Percentiles rank a stretch among this genome's conserved stretches.
These are phyloP conservation scores for Tinamus guttatus DNA, from an alignment of 2,113 vertebrate genomes.

Conservation along the genomic window DNA sequence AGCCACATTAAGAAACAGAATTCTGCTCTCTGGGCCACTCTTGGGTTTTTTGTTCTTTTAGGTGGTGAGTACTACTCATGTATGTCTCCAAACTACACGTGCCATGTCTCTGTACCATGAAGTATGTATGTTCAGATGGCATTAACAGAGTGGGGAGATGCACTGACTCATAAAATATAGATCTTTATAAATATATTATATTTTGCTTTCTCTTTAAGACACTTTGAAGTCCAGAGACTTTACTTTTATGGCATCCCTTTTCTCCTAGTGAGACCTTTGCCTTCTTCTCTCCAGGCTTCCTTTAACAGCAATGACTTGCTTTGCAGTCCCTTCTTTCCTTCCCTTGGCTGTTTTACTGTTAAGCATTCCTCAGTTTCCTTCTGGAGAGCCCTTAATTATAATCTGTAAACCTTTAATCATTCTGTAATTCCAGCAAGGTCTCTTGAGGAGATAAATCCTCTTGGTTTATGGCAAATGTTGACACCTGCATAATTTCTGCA, in stretches of 20 bases:
- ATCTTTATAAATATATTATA: slow-evolving; percentile 47
- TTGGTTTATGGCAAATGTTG: slow-evolving; percentile 18
- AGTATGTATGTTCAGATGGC: not conserved
- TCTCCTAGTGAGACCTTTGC: not conserved
- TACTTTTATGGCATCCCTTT: not conserved
- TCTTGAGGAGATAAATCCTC: slow-evolving; percentile 20
- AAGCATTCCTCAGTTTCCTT: slow-evolving; percentile 30
- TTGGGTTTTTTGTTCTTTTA: not conserved
- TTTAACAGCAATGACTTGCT: not conserved
- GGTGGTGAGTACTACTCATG: not conserved
- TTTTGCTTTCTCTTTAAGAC: not conserved
- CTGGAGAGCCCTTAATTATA: slow-evolving; percentile 49
- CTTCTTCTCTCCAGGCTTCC: not conserved
- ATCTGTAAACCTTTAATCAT: slow-evolving; percentile 20
- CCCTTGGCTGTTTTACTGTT: not conserved
- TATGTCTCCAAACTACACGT: not conserved
- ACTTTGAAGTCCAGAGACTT: slow-evolving; percentile 13
- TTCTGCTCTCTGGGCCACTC: not conserved
- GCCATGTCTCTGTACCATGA: not conserved
- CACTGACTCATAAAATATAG: not conserved
- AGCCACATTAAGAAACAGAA: not conserved
- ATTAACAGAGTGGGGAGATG: not conserved
- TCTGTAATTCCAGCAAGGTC: slow-evolving; percentile 1
- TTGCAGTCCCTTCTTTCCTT: not conserved
- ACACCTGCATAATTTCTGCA: slow-evolving; percentile 35